Evolutionary conservation across 2,888 invertebrate genomes (phyloP).

Genomic region (Cephus runcator): DNA sequence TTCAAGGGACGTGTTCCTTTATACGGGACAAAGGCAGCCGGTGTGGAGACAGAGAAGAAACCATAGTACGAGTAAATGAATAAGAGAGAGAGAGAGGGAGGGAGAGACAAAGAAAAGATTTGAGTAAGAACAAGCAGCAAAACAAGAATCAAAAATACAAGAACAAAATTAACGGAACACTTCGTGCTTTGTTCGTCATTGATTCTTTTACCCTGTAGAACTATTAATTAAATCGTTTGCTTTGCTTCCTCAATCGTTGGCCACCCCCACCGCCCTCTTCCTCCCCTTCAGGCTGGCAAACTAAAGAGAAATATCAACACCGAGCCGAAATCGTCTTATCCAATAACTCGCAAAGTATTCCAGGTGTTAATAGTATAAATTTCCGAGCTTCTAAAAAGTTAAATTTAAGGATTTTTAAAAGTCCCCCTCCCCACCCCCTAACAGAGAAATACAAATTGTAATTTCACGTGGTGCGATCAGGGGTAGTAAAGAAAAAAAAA

Average conservation of each 20-base stretch:
- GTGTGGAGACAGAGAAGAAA: background rate
- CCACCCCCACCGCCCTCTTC: background rate
- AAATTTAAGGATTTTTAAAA: background rate
- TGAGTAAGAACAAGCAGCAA: background rate
- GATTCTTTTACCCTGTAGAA: background rate
- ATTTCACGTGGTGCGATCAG: background rate
- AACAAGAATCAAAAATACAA: background rate
- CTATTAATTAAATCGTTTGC: background rate
- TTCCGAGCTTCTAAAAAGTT: background rate
- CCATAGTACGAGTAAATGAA: conserved; percentile 1
- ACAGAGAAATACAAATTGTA: background rate
- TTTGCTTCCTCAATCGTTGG: background rate
- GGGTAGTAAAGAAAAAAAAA: background rate
- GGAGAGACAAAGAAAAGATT: conserved; percentile 10
- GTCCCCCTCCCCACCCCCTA: background rate
- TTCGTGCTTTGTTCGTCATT: background rate
- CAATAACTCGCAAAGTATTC: background rate
- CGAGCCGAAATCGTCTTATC: background rate
- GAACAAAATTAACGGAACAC: background rate
- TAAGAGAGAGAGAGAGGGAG: conserved; percentile 1
- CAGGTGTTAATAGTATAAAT: background rate
- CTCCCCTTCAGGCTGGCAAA: too few relatives aligned
- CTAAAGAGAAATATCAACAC: too few relatives aligned
- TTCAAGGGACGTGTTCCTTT: background rate
- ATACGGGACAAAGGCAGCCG: background rate